These are phyloP conservation scores for Dexiosoma caninum DNA, from an alignment of 2,888 invertebrate species.

Conservation along the genomic window DNA sequence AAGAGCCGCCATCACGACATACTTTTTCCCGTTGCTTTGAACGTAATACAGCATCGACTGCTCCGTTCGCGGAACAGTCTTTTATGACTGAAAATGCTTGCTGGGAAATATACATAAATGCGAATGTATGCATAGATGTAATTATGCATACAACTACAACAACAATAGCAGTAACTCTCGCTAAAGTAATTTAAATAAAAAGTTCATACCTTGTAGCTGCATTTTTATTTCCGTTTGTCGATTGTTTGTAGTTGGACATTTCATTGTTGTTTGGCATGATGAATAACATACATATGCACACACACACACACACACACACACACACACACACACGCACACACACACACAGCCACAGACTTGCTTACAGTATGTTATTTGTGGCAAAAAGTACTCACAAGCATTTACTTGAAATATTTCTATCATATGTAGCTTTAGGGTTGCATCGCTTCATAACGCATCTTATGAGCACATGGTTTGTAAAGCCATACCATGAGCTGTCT, in stretches of 20 bases:
- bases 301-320: not conserved
- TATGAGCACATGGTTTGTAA: not conserved
- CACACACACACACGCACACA: not conserved
- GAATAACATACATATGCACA: not conserved
- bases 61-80: too few species aligned
- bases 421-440: constrained; percentile 6
- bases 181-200: not conserved
- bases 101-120: too few species aligned
- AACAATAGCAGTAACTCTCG: not conserved
- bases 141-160: constrained; percentile 8
- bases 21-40: too few species aligned
- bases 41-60: too few species aligned
- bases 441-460: not conserved
- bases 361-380: constrained; percentile 19
- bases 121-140: too few species aligned
- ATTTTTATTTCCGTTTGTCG: constrained; percentile 27
- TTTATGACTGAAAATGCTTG: too few species aligned
- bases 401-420: constrained; percentile 9
- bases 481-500: not conserved
- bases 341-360: too few species aligned
- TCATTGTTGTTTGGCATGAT: constrained; percentile 21
- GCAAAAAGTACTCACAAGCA: not conserved
- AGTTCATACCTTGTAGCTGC: constrained; percentile 29
- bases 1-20: too few species aligned
- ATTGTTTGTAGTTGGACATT: constrained; percentile 43